These are phyloP conservation scores for Sinocyclocheilus rhinocerous DNA, from an alignment of 2,113 vertebrate genomes.

Conservation along the genomic window DNA sequence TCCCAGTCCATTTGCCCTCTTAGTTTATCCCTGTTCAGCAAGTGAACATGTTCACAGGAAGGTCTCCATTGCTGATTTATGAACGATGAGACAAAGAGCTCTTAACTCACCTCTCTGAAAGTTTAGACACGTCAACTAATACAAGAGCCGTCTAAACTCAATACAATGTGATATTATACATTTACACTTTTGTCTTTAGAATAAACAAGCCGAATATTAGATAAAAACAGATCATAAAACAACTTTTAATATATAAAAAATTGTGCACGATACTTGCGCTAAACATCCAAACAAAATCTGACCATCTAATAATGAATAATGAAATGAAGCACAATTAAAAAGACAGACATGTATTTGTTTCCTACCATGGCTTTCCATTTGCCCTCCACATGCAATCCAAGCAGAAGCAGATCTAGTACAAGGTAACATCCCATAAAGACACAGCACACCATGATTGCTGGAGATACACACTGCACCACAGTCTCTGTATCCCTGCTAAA, in stretches of 20 bases:
- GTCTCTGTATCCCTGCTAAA: slow-evolving; percentile 46
- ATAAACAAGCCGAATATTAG: not conserved
- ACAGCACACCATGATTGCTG: slow-evolving; percentile 59
- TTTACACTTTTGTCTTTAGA: not conserved
- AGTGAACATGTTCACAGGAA: not conserved
- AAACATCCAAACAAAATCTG: not conserved
- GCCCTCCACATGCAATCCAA: slow-evolving; percentile 53
- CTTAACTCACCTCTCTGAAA: not conserved
- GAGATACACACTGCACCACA: slow-evolving; percentile 40
- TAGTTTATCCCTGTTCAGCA: not conserved
- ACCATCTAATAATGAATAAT: not conserved
- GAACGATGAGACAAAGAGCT: no score
- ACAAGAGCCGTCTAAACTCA: not conserved
- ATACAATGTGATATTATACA: not conserved
- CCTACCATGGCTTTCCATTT: slow-evolving; percentile 59
- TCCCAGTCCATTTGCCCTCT: not conserved
- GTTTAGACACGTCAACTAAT: not conserved
- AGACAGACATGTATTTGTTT: not conserved
- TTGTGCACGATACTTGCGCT: not conserved
- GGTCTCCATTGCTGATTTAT: not conserved
- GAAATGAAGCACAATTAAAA: not conserved
- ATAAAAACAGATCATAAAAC: not conserved
- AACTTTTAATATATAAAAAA: not conserved
- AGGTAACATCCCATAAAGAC: slow-evolving; percentile 46
- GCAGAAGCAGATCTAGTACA: slow-evolving; percentile 56